Percentiles rank a stretch among this genome's conserved stretches.
Evolutionary conservation across 2,888 invertebrate genomes (phyloP).

Genomic region (Tetramorium bicarinatum): DNA sequence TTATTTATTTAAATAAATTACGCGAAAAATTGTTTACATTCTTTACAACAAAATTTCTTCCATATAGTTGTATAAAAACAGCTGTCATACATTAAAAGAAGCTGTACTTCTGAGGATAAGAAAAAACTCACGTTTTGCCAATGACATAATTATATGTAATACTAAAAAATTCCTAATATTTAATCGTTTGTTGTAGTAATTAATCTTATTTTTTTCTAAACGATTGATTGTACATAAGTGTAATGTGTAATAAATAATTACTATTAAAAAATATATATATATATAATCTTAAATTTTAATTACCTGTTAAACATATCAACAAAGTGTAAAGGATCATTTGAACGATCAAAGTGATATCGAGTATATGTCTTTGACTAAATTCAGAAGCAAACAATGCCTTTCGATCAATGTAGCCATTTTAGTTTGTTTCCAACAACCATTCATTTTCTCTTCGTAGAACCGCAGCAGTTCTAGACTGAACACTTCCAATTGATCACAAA

Average conservation of each 20-base stretch:
- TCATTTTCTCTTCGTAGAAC: not conserved
- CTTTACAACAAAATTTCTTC: constrained; percentile 11
- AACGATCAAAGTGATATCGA: constrained; percentile 4
- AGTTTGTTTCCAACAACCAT: not conserved
- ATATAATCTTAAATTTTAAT: not conserved
- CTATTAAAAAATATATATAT: not conserved
- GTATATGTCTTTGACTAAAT: not conserved
- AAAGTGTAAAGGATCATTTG: not conserved
- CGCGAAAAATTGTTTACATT: constrained; percentile 1
- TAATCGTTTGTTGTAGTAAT: not conserved
- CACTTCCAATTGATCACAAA: constrained; percentile 16
- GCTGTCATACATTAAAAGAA: constrained; percentile 9
- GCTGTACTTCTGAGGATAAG: not conserved
- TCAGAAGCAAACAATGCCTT: constrained; percentile 7
- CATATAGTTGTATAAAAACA: not conserved
- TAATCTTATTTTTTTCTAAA: not conserved
- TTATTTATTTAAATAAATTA: constrained; percentile 19
- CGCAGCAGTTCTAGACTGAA: not conserved
- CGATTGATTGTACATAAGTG: not conserved
- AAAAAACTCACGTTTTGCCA: not conserved
- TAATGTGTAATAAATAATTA: not conserved
- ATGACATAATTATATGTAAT: constrained; percentile 4
- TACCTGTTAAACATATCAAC: constrained; percentile 31
- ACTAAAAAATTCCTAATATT: constrained; percentile 3
- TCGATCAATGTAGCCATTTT: not conserved